A percentile compares a stretch with the other conserved stretches of the same genome.
Evolutionary conservation across 92 coral and sea anemone genomes (phyloP).

Genomic region (Palythoa grandis): DNA sequence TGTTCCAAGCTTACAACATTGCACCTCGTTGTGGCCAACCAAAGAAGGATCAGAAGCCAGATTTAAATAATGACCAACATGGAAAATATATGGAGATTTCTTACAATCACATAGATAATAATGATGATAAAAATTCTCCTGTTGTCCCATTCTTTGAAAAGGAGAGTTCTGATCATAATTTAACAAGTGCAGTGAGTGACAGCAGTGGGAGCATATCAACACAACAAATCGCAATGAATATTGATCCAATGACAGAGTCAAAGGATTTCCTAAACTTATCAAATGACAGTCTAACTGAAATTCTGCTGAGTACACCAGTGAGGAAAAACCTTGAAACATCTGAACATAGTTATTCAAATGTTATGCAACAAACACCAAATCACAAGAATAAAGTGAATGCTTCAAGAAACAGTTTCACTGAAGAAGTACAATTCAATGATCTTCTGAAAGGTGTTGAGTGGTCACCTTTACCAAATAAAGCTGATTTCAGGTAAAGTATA

Average conservation of each 20-base stretch:
- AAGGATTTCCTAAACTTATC: slow-evolving; percentile 17
- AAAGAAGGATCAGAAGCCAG: neutral
- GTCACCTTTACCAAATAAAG: slow-evolving; percentile 76
- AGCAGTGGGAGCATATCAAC: neutral
- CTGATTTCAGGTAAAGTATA: slow-evolving; percentile 2
- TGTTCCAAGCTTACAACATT: neutral
- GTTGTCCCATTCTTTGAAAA: neutral
- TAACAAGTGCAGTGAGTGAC: neutral
- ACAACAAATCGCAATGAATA: slow-evolving; percentile 37
- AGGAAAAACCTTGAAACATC: neutral
- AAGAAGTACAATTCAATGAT: slow-evolving; percentile 57
- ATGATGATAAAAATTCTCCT: neutral
- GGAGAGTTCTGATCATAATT: neutral
- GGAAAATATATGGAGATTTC: neutral
- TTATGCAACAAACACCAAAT: slow-evolving; percentile 36
- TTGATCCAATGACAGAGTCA: slow-evolving; percentile 23
- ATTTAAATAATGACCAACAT: neutral
- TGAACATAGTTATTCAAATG: neutral
- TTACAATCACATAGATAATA: neutral
- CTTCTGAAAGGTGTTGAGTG: slow-evolving; percentile 83
- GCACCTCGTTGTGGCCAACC: neutral
- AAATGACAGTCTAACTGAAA: slow-evolving; percentile 22
- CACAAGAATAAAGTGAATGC: slow-evolving; percentile 52
- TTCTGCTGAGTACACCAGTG: slow-evolving; percentile 1
- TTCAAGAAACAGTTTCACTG: slow-evolving; percentile 76